Evolutionary conservation across 2,888 invertebrate species (phyloP).

Genomic region (Amblyteles armatorius): DNA sequence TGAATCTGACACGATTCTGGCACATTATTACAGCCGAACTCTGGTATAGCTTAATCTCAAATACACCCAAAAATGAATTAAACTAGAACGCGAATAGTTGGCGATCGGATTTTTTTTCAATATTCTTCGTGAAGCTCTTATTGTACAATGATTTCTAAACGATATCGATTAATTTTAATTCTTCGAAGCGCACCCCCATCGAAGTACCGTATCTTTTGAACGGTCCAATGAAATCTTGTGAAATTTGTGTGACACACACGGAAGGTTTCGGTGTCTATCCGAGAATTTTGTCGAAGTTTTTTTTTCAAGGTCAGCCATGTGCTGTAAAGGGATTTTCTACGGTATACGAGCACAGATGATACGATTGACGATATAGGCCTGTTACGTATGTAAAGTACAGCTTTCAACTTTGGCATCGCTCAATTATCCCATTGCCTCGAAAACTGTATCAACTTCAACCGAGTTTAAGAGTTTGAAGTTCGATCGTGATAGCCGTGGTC

Average conservation of each 20-base stretch:
- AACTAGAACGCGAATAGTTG: not conserved
- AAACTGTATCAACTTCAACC: not conserved
- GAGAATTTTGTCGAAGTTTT: not conserved
- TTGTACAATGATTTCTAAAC: not conserved
- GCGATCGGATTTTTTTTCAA: not conserved
- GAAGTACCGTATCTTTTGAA: not conserved
- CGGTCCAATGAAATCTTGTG: not conserved
- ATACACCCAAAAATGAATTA: not conserved
- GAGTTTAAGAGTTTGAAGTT: not conserved
- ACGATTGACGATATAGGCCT: slow-evolving; percentile 11
- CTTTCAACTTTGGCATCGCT: slow-evolving; percentile 13
- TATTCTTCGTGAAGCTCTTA: not conserved
- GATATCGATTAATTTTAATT: not conserved
- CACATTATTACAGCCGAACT: slow-evolving; percentile 12
- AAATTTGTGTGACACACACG: not conserved
- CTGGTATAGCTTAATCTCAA: not conserved
- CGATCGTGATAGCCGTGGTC: not conserved
- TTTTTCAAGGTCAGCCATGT: not conserved
- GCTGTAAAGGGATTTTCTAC: not conserved
- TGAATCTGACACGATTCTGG: slow-evolving; percentile 23
- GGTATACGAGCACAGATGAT: not conserved
- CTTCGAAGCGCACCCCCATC: not conserved
- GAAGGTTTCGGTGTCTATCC: not conserved
- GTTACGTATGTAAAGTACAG: slow-evolving; percentile 9
- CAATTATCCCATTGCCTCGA: not conserved